Evolutionary conservation across 2,888 invertebrate genomes (phyloP).

Genomic region (Scaptomyza tumidula): DNA sequence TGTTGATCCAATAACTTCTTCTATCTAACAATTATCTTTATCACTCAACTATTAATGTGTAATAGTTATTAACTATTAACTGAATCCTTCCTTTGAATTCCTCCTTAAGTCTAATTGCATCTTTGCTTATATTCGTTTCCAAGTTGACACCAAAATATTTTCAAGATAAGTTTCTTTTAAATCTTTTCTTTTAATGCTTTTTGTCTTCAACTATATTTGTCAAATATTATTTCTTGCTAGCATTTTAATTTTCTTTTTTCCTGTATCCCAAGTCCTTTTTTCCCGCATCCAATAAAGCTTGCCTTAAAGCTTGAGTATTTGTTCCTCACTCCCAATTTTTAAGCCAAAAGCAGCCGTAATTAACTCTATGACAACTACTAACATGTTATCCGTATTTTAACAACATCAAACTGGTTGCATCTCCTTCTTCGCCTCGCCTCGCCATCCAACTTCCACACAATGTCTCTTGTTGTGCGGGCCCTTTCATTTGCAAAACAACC

Average conservation of each 20-base stretch:
- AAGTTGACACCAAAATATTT: no score
- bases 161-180: no score
- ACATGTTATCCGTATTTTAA: conserved; percentile 47
- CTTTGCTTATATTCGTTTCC: no score
- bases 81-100: no score
- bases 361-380: conserved; percentile 25
- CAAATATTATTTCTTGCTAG: background rate
- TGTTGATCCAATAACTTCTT: background rate
- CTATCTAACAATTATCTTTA: background rate
- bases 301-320: conserved; percentile 8
- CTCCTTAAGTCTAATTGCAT: no score
- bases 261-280: background rate
- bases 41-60: no score
- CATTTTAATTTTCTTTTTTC: background rate
- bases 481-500: conserved; percentile 32
- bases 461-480: conserved; percentile 2
- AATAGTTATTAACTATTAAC: no score
- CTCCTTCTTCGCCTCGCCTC: conserved; percentile 29
- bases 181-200: no score
- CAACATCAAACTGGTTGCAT: conserved; percentile 51
- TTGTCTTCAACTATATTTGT: background rate
- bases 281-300: background rate
- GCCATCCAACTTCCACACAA: background rate
- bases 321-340: background rate
- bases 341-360: background rate